phyloP scores from a whole-genome alignment of 2,888 invertebrate genomes.

The Agonopterix heracliana region DNA sequence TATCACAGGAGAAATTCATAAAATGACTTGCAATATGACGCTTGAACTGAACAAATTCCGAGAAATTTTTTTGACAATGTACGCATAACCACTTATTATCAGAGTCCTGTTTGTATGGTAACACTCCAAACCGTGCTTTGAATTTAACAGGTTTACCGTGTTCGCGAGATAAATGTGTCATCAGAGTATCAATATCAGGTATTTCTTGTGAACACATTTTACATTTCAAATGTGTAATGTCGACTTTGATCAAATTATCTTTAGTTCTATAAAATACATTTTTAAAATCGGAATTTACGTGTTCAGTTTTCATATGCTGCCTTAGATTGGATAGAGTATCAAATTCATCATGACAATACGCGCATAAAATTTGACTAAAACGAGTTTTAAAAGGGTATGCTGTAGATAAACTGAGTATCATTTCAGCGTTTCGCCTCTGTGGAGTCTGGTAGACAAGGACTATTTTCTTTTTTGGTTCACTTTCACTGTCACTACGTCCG shows the following conservation, averaged over 20 bases:
- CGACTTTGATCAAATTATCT: conserved; percentile 62
- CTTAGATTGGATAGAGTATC: conserved; percentile 45
- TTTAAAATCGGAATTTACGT: conserved; percentile 49
- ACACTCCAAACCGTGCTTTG: conserved; percentile 55
- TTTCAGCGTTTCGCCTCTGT: conserved; percentile 64
- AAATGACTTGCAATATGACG: conserved; percentile 59
- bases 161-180: conserved; percentile 51
- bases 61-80: conserved; percentile 47
- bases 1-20: conserved; percentile 60
- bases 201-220: conserved; percentile 49
- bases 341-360: conserved; percentile 58
- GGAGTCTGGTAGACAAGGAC: conserved; percentile 63
- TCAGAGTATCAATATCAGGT: conserved; percentile 49
- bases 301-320: conserved; percentile 52
- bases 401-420: conserved; percentile 56
- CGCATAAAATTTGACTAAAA: conserved; percentile 61
- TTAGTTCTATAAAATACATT: conserved; percentile 63
- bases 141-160: conserved; percentile 60
- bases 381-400: conserved; percentile 66
- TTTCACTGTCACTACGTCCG: conserved; percentile 52
- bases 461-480: conserved; percentile 60
- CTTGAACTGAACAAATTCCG: conserved; percentile 53
- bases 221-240: conserved; percentile 61
- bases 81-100: conserved; percentile 52
- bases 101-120: conserved; percentile 55